Base-by-base conservation (phyloP, 53 echinoderm and acorn worm species). In the Echinarachnius parma region DNA sequence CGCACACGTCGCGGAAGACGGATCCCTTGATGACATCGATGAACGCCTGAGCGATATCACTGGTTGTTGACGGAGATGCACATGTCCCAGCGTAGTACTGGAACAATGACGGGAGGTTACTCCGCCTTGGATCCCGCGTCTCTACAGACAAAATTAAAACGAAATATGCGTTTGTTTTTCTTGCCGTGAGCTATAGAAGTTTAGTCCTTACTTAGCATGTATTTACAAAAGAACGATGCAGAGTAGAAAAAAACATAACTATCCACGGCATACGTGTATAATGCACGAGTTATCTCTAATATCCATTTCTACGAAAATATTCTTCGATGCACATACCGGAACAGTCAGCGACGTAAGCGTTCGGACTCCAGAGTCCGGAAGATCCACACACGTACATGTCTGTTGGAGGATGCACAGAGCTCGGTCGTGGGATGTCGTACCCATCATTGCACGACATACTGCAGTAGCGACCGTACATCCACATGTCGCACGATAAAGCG, bases 401-500 rank as follows among this genome's bases (percentile, higher is more conserved):
- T 2, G 20, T 1, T 14, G n/a, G 1, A 25, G 23, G 36, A 11
- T 15, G 18, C 39, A 36, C 3, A 4, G 60, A n/a, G 18, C 32
- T 32, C 4, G 28, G 14, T 8, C 72, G 72, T 14, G 72, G 72
- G 4, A 91, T 61, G 45, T 91, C 86, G 36, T 59, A 89, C 7
- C 35, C 34, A 0, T 63, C 77, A 8, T 86, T 52, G 50, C 93
- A 93, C 2, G 62, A 63, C 25, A 76, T 69, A 33, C 45, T 72
- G 55, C 89, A 89, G 53, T 54, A 89, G 20, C 48, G 53, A 13
- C 86, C 76, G 34, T 37, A 82, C 23, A 47, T 36, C 82, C 79
- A 93, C 9, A 9, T 47, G 54, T 86, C 93, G 64, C 93, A 93
- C 0, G 64, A 79, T 9, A 63, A 27, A 27, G 82, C 89, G 5